phyloP scores from a whole-genome alignment of 2,888 invertebrate species.

The Heliconius aoede region DNA sequence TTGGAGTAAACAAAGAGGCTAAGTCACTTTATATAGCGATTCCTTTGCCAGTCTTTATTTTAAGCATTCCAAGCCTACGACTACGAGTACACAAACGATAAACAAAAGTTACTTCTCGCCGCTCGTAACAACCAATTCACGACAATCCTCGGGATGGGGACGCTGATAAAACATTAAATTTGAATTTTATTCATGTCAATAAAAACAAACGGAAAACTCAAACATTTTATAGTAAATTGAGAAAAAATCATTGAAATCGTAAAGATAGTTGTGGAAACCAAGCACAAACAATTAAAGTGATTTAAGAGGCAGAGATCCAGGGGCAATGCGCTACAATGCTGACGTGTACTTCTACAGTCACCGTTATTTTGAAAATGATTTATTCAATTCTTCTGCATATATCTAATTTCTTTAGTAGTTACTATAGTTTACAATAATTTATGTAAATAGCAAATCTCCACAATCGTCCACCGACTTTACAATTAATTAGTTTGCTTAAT shows the following conservation, averaged over 20 bases:
- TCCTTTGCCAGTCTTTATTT: not conserved
- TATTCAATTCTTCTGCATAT: not conserved
- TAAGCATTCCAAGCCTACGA: not conserved
- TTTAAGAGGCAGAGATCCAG: not conserved
- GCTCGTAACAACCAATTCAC: constrained; percentile 12
- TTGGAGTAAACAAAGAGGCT: not conserved
- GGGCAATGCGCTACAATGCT: not conserved
- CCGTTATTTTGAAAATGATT: not conserved
- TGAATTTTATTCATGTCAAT: not conserved
- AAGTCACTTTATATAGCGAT: not conserved
- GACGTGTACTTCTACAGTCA: not conserved
- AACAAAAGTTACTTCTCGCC: not conserved
- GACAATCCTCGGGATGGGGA: not conserved
- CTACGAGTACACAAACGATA: not conserved
- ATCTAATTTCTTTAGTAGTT: not conserved
- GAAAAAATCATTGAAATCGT: not conserved
- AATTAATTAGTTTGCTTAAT: not conserved
- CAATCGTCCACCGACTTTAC: not conserved
- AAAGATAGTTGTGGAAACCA: not conserved
- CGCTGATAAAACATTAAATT: not conserved
- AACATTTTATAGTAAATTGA: not conserved
- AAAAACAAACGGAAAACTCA: not conserved
- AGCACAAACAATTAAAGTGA: not conserved
- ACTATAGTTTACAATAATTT: not conserved
- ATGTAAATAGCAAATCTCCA: not conserved